Conservation (phyloP, 1,140 invertebrate genomes). For the Aporrectodea caliginosa region DNA sequence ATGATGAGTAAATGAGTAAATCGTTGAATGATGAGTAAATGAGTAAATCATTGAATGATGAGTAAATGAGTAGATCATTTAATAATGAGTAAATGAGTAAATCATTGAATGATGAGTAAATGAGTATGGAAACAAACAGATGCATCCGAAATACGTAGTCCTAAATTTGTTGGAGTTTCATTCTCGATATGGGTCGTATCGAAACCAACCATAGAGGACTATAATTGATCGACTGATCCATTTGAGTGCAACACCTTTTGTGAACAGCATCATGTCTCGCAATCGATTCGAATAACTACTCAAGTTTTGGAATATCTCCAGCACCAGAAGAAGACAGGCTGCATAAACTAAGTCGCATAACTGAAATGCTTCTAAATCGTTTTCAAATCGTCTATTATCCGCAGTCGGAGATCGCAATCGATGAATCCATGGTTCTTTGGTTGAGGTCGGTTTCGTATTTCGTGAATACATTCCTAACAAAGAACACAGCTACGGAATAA, state of each 20-base stretch:
- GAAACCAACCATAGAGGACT: neutral
- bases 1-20: no score
- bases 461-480: neutral
- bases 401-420: neutral
- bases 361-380: neutral
- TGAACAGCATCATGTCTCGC: neutral
- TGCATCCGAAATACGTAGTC: no score
- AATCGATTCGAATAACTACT: neutral
- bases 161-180: no score
- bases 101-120: no score
- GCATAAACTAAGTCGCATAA: neutral
- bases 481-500: neutral
- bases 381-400: neutral
- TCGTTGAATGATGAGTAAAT: no score
- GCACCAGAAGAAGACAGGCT: neutral
- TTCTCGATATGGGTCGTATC: neutral
- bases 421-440: neutral
- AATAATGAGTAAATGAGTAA: no score
- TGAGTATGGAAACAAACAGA: no score
- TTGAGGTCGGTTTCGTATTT: neutral
- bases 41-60: no score
- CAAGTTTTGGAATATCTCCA: neutral
- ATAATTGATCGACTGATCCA: neutral
- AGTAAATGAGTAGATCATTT: no score
- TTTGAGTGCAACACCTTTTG: neutral